These are phyloP conservation scores for Leptatherina wallacei DNA, from an alignment of 2,797 vertebrate genomes.

Conservation along the genomic window DNA sequence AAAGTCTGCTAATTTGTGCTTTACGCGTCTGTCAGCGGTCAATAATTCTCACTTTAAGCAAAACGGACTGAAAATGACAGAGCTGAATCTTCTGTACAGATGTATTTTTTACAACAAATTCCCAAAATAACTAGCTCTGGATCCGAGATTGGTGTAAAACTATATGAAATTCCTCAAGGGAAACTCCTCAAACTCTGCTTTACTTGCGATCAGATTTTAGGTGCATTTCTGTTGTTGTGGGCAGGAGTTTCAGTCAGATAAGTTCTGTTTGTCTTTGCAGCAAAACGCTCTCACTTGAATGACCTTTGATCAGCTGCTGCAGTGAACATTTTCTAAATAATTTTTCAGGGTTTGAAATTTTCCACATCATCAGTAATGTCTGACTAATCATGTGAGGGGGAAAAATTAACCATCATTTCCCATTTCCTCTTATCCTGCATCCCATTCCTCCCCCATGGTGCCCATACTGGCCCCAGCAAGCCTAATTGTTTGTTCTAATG, in stretches of 20 bases:
- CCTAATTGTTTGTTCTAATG: constrained; percentile 72
- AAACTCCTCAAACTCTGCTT: not conserved
- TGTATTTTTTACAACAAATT: not conserved
- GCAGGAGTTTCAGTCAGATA: constrained; percentile 77
- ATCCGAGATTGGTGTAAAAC: not conserved
- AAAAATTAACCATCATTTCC: constrained; percentile 31
- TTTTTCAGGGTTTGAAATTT: constrained; percentile 24
- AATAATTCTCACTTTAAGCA: not conserved
- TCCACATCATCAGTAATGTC: constrained; percentile 22
- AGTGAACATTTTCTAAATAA: not conserved
- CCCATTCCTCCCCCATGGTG: constrained; percentile 47
- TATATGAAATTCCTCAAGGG: not conserved
- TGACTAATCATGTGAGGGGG: constrained; percentile 36
- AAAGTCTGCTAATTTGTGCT: not conserved
- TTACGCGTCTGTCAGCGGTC: no score
- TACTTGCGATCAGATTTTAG: not conserved
- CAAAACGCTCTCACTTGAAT: constrained; percentile 50
- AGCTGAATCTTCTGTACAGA: not conserved
- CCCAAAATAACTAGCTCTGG: not conserved
- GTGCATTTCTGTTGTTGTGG: constrained; percentile 12
- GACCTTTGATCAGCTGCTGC: constrained; percentile 76
- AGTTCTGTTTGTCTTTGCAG: constrained; percentile 77
- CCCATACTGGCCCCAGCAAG: constrained; percentile 36
- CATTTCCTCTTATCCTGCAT: constrained; percentile 62
- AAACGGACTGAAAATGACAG: not conserved